A percentile compares a stretch with the other conserved stretches of the same genome.
These are phyloP conservation scores for Drosophila subpulchrella DNA, from an alignment of 1,140 invertebrate genomes.

Conservation along the genomic window DNA sequence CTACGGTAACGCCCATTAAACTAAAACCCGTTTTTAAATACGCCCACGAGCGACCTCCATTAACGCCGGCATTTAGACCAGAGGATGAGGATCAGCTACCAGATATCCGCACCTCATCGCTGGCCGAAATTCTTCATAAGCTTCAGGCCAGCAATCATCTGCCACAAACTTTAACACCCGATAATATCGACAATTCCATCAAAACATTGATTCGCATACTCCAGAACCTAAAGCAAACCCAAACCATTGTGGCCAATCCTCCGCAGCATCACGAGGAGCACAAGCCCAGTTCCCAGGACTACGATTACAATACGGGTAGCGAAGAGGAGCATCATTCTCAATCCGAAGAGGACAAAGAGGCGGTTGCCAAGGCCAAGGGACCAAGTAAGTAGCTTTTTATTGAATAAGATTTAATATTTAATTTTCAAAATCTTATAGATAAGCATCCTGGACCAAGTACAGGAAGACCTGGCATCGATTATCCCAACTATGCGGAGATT, in stretches of 20 bases:
- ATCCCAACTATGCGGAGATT: constrained; percentile 91
- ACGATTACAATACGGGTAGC: constrained; percentile 59
- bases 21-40: constrained; percentile 68
- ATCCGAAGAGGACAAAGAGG: constrained; percentile 8
- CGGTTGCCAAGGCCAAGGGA: constrained; percentile 31
- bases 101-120: constrained; percentile 78
- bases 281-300: constrained; percentile 46
- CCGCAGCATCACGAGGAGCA: constrained; percentile 74
- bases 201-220: constrained; percentile 90
- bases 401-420: too few species aligned
- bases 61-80: constrained; percentile 9
- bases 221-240: constrained; percentile 87
- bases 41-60: constrained; percentile 35
- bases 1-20: constrained; percentile 57
- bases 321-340: constrained; percentile 36
- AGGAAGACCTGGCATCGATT: constrained; percentile 92
- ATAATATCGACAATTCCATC: constrained; percentile 92
- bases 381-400: constrained; percentile 56
- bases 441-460: constrained; percentile 86
- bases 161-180: constrained; percentile 89
- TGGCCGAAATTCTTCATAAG: constrained; percentile 87
- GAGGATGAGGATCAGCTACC: constrained; percentile 70
- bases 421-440: too few species aligned
- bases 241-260: constrained; percentile 82
- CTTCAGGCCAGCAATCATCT: constrained; percentile 90